Evolutionary conservation across 1,140 invertebrate species (phyloP), one percentile per base, ranked within the genome.

Genomic region (Eciton burchellii): DNA sequence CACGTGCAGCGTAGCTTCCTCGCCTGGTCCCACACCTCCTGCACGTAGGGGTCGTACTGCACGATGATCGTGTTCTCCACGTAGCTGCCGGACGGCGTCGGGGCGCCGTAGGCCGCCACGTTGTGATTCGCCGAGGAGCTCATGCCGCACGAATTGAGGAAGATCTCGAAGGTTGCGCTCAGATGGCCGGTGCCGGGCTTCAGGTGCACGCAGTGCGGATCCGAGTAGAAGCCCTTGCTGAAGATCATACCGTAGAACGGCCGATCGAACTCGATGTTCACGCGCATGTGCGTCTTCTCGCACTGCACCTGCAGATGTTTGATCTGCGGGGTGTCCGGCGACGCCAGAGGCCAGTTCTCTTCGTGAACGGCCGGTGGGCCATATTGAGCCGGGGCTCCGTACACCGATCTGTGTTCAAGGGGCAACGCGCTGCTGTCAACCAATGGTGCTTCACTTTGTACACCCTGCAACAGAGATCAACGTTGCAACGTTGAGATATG

Each of bases 221-320:
- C 97, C 87, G 97, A 98, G 93, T 98, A 98, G 94, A 97, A 97
- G 45, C 97, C 97, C 93, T 98, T 98, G 70, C 97, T 98, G 95
- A 99, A 99, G 85, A 99, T 98, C 96, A 99, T 98, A 4, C 98
- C 98, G 92, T 98, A 98, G 94, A 99, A 99, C 0, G 98, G 98
- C 41, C 98, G 95, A 91, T 99, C 98, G 94, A 99, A 99, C 92
- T 98, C 97, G 87, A 99, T 98, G 93, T 98, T 98, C 8, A 99
- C 98, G 35, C 97, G 95, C 98, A 99, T 99, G 90, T 98, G 97
- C 54, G 98, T 98, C 93, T 99, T 99, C 92, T 99, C 98, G 93
- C 98, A 99, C 91, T 98, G 98, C 56, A 99, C 98, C 94, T 99
- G 98, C 41, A 99, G 93, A 89, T 97, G 96, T 91, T 98, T 98